Evolutionary conservation across 2,888 invertebrate species (phyloP).

Genomic region (Cylindroiulus punctatus): DNA sequence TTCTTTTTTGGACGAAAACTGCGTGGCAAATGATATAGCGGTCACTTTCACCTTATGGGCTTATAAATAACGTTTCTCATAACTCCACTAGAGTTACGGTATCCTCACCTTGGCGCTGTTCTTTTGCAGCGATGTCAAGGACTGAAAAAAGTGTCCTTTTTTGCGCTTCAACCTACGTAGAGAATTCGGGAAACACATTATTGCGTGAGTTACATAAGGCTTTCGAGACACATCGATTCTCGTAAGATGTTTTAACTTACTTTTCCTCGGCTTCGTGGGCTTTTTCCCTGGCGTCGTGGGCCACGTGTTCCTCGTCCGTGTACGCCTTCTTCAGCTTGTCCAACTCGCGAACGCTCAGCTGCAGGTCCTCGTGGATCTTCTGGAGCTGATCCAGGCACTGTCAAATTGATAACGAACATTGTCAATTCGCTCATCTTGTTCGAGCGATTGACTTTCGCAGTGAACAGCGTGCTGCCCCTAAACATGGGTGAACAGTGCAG

Average conservation of each 20-base stretch:
- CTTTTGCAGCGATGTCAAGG: conserved; percentile 93
- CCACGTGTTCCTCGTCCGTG: conserved; percentile 94
- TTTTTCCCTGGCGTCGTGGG: conserved; percentile 93
- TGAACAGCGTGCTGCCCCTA: neutral
- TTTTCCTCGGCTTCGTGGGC: conserved; percentile 94
- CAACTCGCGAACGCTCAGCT: conserved; percentile 85
- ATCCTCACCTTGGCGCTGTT: conserved; percentile 89
- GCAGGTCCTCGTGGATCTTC: conserved; percentile 89
- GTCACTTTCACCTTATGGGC: neutral
- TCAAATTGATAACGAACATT: conserved; percentile 10
- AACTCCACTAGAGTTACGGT: no score
- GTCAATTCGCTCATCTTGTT: no score
- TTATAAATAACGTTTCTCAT: no score
- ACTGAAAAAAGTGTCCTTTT: conserved; percentile 95
- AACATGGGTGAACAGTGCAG: neutral
- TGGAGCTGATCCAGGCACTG: conserved; percentile 84
- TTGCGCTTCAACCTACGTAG: conserved; percentile 81
- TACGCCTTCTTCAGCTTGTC: conserved; percentile 95
- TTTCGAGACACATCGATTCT: no score
- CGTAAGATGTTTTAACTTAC: conserved; percentile 62
- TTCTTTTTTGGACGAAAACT: conserved; percentile 86
- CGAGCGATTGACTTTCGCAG: neutral
- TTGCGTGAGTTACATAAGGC: no score
- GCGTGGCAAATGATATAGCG: conserved; percentile 57
- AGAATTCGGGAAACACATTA: neutral